These are phyloP conservation scores for Protula sp. DNA, from an alignment of 2,888 invertebrate genomes.

Conservation along the genomic window DNA sequence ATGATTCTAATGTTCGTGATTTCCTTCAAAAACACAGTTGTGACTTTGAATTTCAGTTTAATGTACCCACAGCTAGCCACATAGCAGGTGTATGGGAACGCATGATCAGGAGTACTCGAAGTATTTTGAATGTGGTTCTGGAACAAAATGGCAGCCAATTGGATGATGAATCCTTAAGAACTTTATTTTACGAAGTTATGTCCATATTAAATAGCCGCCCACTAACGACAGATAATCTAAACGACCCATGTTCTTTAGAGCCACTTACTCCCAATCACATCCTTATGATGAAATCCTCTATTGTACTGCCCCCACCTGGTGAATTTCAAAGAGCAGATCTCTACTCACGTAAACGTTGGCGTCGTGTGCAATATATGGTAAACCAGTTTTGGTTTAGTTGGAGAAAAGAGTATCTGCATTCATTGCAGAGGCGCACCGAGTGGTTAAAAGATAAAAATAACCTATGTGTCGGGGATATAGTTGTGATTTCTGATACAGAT, in stretches of 20 bases:
- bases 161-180: conserved; percentile 18
- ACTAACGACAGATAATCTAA: conserved; percentile 12
- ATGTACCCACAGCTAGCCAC: conserved; percentile 28
- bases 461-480: conserved; percentile 8
- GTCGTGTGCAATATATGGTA: conserved; percentile 9
- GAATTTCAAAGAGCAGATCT: conserved; percentile 1
- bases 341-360: conserved; percentile 5
- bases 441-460: conserved; percentile 5
- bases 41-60: conserved; percentile 16
- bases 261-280: conserved; percentile 13
- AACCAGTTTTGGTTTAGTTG: conserved; percentile 14
- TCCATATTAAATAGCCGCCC: conserved; percentile 22
- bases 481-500: conserved; percentile 4
- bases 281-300: conserved; percentile 9
- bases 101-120: conserved; percentile 26
- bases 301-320: conserved; percentile 4
- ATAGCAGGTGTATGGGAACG: conserved; percentile 32
- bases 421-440: conserved; percentile 6
- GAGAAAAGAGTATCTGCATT: conserved; percentile 8
- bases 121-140: conserved; percentile 18
- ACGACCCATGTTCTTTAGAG: conserved; percentile 1
- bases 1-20: conserved; percentile 1
- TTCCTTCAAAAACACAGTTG: neutral
- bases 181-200: conserved; percentile 20
- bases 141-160: conserved; percentile 5